phyloP scores from a whole-genome alignment of 2,113 vertebrate genomes.

The Halichoeres trimaculatus region DNA sequence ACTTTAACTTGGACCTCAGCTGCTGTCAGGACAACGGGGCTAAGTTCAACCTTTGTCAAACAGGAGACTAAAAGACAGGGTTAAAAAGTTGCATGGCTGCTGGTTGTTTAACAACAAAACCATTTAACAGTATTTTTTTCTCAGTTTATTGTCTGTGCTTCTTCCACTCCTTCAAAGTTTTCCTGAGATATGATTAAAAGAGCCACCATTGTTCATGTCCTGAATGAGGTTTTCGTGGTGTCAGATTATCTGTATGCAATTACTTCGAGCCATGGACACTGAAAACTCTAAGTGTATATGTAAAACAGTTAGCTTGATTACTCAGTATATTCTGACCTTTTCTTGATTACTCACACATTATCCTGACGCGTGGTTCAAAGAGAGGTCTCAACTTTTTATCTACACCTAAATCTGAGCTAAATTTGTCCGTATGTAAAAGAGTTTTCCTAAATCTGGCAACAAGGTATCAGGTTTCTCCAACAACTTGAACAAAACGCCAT shows the following conservation, averaged over 20 bases:
- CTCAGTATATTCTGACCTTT: not conserved
- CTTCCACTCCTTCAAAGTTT: no score
- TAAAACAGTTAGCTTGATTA: no score
- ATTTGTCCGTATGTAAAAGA: not conserved
- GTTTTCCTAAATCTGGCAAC: no score
- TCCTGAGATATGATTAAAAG: no score
- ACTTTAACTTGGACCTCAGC: not conserved
- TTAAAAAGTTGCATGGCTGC: slow-evolving; percentile 4
- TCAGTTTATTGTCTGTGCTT: not conserved
- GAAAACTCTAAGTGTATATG: no score
- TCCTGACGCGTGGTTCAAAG: no score
- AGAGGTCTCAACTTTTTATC: no score
- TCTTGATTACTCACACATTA: not conserved
- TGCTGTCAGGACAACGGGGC: not conserved
- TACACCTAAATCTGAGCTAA: not conserved
- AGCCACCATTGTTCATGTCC: no score
- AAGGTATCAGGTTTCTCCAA: no score
- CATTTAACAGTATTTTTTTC: not conserved
- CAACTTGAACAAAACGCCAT: not conserved
- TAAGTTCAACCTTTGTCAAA: not conserved
- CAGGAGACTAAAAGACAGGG: not conserved
- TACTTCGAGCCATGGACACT: no score
- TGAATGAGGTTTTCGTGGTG: no score
- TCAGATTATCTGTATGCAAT: no score
- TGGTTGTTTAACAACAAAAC: not conserved